phyloP scores from a whole-genome alignment of 2,113 vertebrate genomes.

The Tinamus guttatus region DNA sequence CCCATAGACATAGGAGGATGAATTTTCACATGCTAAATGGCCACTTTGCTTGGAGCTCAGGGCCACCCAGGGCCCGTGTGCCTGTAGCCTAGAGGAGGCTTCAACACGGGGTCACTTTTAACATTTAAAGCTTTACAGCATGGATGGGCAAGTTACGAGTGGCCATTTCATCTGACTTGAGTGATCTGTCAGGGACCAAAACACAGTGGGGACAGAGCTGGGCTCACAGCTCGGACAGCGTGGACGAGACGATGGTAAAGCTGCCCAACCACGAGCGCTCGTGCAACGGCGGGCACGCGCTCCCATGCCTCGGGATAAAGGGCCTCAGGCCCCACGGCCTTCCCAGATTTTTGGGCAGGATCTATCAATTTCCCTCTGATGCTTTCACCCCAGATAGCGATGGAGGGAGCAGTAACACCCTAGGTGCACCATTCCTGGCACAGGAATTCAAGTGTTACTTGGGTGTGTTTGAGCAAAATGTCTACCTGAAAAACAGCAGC shows the following conservation, averaged over 20 bases:
- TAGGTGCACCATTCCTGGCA: not conserved
- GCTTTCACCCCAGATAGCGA: not conserved
- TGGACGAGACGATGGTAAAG: not conserved
- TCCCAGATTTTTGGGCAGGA: not conserved
- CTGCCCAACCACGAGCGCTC: rapidly evolving
- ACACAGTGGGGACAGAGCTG: not conserved
- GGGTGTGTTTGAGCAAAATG: not conserved
- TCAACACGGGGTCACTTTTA: not conserved
- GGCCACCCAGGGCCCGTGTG: not conserved
- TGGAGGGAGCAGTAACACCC: not conserved
- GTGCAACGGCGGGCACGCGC: not conserved
- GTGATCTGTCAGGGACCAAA: not conserved
- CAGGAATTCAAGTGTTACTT: not conserved
- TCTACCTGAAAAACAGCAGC: not conserved
- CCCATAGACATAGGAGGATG: not conserved
- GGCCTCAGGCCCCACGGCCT: not conserved
- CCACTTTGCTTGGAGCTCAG: not conserved
- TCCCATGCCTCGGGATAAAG: not conserved
- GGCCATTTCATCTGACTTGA: not conserved
- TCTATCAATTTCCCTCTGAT: not conserved
- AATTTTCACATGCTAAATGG: not conserved
- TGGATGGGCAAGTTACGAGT: not conserved
- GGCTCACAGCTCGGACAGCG: rapidly evolving
- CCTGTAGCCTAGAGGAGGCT: not conserved
- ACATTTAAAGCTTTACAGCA: not conserved